Conservation (phyloP, 2,888 invertebrate species). For the Euplexia lucipara region DNA sequence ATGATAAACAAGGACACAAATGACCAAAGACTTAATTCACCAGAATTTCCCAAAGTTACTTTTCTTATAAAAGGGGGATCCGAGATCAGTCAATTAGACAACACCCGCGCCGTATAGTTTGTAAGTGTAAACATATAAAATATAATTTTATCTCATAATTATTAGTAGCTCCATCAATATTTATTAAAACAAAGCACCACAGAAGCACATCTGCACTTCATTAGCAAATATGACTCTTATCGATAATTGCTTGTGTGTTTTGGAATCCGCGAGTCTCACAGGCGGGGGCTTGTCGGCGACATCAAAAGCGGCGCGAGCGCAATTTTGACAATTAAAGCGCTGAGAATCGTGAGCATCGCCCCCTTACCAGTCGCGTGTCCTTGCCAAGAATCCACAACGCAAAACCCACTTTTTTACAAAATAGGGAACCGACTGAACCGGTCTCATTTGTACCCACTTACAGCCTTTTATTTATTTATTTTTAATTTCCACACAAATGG, state of each 20-base stretch:
- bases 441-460: conserved; percentile 80
- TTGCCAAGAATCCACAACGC: conserved; percentile 86
- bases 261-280: conserved; percentile 54
- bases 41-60: not conserved
- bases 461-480: conserved; percentile 68
- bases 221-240: conserved; percentile 57
- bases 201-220: conserved; percentile 47
- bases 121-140: too few relatives aligned
- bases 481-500: conserved; percentile 63
- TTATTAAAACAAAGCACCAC: conserved; percentile 19
- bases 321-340: conserved; percentile 90
- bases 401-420: conserved; percentile 74
- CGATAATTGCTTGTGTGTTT: conserved; percentile 54
- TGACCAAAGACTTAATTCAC: conserved; percentile 11
- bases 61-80: too few relatives aligned
- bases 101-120: too few relatives aligned
- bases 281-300: conserved; percentile 75
- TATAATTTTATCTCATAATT: too few relatives aligned
- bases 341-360: conserved; percentile 84
- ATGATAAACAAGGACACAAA: not conserved
- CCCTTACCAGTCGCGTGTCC: conserved; percentile 80
- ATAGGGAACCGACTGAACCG: conserved; percentile 77
- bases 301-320: conserved; percentile 80
- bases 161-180: conserved; percentile 5
- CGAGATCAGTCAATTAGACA: too few relatives aligned